phyloP scores from a whole-genome alignment of 2,888 invertebrate genomes.

The Melanostoma mellinum region DNA sequence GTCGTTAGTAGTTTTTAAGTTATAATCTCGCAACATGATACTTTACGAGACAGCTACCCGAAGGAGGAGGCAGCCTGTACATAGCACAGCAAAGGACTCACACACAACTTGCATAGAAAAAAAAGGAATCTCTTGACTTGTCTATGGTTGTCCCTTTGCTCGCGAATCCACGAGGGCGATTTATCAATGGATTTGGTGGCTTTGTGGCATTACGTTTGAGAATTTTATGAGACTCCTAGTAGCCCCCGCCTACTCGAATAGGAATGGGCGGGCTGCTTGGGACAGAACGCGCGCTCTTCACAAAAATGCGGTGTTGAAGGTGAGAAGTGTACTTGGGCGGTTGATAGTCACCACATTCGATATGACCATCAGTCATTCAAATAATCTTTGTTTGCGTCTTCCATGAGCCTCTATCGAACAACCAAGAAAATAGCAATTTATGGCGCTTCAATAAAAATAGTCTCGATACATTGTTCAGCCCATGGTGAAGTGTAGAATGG shows the following conservation, averaged over 20 bases:
- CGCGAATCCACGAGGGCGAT: slow-evolving; percentile 64
- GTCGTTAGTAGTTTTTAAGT: slow-evolving; percentile 71
- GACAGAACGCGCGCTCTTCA: slow-evolving; percentile 1
- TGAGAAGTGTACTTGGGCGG: slow-evolving; percentile 45
- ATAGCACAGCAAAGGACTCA: slow-evolving; percentile 3
- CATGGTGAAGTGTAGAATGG: slow-evolving; percentile 1
- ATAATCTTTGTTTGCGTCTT: slow-evolving; percentile 24
- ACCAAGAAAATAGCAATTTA: slow-evolving; percentile 40
- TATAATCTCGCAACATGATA: slow-evolving; percentile 72
- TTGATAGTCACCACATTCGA: slow-evolving; percentile 40
- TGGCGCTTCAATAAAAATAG: slow-evolving; percentile 41
- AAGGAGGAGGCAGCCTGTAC: slow-evolving; percentile 4
- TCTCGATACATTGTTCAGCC: slow-evolving; percentile 27
- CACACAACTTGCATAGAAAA: slow-evolving; percentile 24
- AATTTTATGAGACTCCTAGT: slow-evolving; percentile 54
- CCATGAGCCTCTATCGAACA: slow-evolving; percentile 1
- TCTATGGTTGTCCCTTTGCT: slow-evolving; percentile 8
- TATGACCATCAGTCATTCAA: slow-evolving; percentile 56
- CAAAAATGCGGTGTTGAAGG: slow-evolving; percentile 44
- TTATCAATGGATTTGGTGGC: slow-evolving; percentile 72
- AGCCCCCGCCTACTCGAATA: slow-evolving; percentile 40
- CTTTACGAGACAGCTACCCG: slow-evolving; percentile 66
- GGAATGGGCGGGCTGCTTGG: slow-evolving; percentile 7
- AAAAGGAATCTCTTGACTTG: neutral
- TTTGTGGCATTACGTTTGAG: slow-evolving; percentile 46